A percentile compares a stretch with the other conserved stretches of the same genome.
Evolutionary conservation across 2,113 vertebrate species (phyloP).

Genomic region (Phainopepla nitens): DNA sequence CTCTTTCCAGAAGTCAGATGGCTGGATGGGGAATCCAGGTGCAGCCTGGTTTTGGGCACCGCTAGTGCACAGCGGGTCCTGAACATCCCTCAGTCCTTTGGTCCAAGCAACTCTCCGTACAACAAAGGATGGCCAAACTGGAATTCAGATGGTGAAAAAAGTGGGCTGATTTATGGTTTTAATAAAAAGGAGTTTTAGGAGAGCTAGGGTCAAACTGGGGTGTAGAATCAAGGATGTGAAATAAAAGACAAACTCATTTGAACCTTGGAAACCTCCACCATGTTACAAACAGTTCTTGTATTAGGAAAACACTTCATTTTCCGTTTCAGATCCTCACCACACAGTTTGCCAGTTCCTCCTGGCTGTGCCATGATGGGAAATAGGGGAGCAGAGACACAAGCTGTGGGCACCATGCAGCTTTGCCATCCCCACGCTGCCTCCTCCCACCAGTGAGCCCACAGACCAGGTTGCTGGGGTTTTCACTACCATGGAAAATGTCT

Average conservation of each 20-base stretch:
- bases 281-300: not conserved
- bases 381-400: not conserved
- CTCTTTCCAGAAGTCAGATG: not conserved
- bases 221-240: not conserved
- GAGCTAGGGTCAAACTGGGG: not conserved
- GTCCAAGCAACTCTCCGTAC: not conserved
- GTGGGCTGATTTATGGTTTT: not conserved
- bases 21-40: not conserved
- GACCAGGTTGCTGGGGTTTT: not conserved
- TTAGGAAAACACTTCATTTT: not conserved
- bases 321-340: not conserved
- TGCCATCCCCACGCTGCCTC: rapidly evolving
- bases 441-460: not conserved
- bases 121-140: not conserved
- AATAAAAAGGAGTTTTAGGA: not conserved
- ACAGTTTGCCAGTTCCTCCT: not conserved
- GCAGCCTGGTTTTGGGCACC: rapidly evolving
- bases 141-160: not conserved
- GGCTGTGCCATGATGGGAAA: not conserved
- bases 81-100: not conserved
- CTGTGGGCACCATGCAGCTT: rapidly evolving
- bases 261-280: not conserved
- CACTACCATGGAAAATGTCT: not conserved
- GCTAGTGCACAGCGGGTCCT: rapidly evolving
- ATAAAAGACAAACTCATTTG: not conserved